Evolutionary conservation across 1,140 invertebrate genomes (phyloP).

Genomic region (Drosophila punjabiensis): DNA sequence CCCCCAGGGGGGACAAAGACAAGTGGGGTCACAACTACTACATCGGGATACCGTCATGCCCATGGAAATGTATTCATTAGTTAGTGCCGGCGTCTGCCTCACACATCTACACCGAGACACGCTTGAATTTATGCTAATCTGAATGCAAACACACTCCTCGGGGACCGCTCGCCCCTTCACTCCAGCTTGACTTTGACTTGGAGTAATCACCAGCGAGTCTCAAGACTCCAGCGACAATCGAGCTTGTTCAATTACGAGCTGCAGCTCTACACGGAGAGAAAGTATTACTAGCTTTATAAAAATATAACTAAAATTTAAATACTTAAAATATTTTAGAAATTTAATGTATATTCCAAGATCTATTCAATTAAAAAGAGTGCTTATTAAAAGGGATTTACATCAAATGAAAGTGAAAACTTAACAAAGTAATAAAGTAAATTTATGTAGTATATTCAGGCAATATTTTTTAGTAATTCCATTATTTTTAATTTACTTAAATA

Average conservation of each 20-base stretch:
- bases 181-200: conserved; percentile 58
- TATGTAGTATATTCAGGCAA: not conserved
- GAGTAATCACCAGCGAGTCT: conserved; percentile 58
- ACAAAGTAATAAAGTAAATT: not conserved
- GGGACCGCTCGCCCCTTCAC: conserved; percentile 11
- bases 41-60: conserved; percentile 35
- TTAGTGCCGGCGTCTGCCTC: conserved; percentile 58
- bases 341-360: too few species aligned
- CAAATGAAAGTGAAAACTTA: fast-evolving
- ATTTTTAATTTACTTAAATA: too few species aligned
- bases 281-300: not conserved
- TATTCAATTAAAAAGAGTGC: not conserved
- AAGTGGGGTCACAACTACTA: conserved; percentile 30
- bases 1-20: not conserved
- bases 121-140: conserved; percentile 79
- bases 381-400: not conserved
- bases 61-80: conserved; percentile 76
- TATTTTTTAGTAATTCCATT: not conserved
- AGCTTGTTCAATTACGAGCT: conserved; percentile 61
- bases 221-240: conserved; percentile 47
- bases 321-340: too few species aligned
- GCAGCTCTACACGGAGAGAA: conserved; percentile 19
- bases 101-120: conserved; percentile 37
- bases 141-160: conserved; percentile 61
- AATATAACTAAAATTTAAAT: too few species aligned